These are phyloP conservation scores for Meteorus colon DNA, from an alignment of 2,888 invertebrate species.

Conservation along the genomic window DNA sequence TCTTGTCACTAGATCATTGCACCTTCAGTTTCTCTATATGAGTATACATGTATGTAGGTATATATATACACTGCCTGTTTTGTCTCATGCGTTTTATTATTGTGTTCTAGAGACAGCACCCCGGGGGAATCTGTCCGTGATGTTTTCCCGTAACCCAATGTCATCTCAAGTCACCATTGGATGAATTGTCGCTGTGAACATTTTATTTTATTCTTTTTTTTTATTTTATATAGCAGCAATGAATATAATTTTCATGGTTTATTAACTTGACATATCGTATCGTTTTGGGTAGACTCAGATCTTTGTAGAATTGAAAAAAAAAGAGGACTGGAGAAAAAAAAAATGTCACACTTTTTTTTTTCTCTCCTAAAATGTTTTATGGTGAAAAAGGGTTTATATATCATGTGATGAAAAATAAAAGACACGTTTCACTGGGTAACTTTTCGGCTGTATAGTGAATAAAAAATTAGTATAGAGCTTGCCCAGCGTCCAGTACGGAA, in stretches of 20 bases:
- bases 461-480: slow-evolving; percentile 29
- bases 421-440: slow-evolving; percentile 12
- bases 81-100: neutral
- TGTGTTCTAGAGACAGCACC: neutral
- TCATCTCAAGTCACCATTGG: neutral
- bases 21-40: neutral
- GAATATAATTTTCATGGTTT: neutral
- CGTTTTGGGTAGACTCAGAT: neutral
- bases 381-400: slow-evolving; percentile 13
- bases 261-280: neutral
- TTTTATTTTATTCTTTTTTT: neutral
- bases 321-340: neutral
- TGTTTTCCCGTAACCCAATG: neutral
- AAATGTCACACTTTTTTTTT: neutral
- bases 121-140: neutral
- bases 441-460: slow-evolving; percentile 22
- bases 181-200: neutral
- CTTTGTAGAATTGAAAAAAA: neutral
- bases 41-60: neutral
- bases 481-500: slow-evolving; percentile 37
- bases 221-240: neutral
- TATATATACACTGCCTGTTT: neutral
- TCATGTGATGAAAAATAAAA: slow-evolving; percentile 13
- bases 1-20: slow-evolving; percentile 19
- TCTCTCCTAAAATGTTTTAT: neutral